Percentiles rank a stretch among this genome's conserved stretches.
Evolutionary conservation across 2,797 vertebrate genomes (phyloP).

Genomic region (Poecile montanus): DNA sequence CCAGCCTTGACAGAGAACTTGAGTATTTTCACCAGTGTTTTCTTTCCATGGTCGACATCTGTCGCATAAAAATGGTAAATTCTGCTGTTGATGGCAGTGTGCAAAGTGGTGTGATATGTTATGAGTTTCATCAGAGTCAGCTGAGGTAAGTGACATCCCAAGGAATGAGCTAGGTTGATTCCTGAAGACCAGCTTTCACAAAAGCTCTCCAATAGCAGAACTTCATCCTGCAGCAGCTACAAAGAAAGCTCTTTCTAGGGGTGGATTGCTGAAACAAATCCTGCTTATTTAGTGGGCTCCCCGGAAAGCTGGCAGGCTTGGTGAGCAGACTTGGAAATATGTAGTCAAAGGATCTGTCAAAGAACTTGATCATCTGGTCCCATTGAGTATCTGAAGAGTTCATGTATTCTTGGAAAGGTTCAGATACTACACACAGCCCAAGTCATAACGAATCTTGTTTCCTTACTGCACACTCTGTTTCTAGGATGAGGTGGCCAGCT

Average conservation of each 20-base stretch:
- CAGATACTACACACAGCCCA: neutral
- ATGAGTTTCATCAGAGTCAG: neutral
- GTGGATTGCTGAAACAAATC: neutral
- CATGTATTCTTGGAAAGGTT: neutral
- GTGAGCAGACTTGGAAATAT: neutral
- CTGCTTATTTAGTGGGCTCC: neutral
- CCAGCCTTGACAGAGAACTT: neutral
- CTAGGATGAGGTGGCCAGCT: neutral
- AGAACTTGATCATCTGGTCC: neutral
- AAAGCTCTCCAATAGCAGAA: neutral
- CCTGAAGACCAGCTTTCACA: neutral
- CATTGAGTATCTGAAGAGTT: neutral
- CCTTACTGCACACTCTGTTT: neutral
- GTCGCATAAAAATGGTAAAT: slow-evolving; percentile 39
- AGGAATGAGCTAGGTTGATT: neutral
- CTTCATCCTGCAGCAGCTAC: neutral
- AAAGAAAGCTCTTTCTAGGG: neutral
- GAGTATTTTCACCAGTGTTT: neutral
- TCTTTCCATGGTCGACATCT: neutral
- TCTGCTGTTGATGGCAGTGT: neutral
- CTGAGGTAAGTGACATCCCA: neutral
- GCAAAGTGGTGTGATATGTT: neutral
- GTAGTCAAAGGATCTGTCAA: neutral
- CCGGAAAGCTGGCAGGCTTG: neutral
- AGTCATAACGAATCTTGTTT: neutral